A percentile compares a stretch with the other conserved stretches of the same genome.
Conservation (phyloP, 2,888 invertebrate genomes). For the Eristalinus aeneus region DNA sequence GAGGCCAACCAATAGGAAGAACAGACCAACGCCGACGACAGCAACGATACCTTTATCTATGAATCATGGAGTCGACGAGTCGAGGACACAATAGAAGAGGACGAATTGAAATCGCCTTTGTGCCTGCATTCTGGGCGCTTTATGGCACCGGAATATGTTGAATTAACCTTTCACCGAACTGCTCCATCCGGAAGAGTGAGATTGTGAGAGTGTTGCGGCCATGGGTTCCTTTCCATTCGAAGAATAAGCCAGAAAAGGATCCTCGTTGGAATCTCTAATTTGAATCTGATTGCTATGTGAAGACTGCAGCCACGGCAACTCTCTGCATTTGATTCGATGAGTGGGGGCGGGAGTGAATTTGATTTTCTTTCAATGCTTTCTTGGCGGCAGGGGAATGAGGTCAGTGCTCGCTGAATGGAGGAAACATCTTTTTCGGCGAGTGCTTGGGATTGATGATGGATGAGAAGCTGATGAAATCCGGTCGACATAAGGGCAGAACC, state of each 20-base stretch:
- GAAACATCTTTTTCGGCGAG: background rate
- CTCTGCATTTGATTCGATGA: background rate
- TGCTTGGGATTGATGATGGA: too few relatives aligned
- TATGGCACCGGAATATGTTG: constrained; percentile 46
- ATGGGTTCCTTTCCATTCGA: background rate
- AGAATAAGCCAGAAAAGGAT: background rate
- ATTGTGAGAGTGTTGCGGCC: constrained; percentile 26
- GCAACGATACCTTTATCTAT: background rate
- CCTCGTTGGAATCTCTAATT: background rate
- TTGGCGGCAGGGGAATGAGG: background rate
- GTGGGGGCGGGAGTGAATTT: background rate
- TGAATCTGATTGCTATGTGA: background rate
- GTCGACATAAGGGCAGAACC: too few relatives aligned
- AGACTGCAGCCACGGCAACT: background rate
- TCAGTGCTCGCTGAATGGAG: background rate
- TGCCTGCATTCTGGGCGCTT: constrained; percentile 38
- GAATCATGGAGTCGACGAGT: constrained; percentile 20
- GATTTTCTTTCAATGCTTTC: background rate
- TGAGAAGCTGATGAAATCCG: too few relatives aligned
- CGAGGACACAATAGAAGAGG: constrained; percentile 7
- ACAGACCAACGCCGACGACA: background rate
- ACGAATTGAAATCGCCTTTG: constrained; percentile 33
- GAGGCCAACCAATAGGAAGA: too few relatives aligned
- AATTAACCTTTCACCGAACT: constrained; percentile 50
- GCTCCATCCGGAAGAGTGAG: constrained; percentile 24